Percentiles rank a stretch among this genome's conserved stretches.
Conservation (phyloP, 1,140 invertebrate genomes). For the Chironomus striatipennis region DNA sequence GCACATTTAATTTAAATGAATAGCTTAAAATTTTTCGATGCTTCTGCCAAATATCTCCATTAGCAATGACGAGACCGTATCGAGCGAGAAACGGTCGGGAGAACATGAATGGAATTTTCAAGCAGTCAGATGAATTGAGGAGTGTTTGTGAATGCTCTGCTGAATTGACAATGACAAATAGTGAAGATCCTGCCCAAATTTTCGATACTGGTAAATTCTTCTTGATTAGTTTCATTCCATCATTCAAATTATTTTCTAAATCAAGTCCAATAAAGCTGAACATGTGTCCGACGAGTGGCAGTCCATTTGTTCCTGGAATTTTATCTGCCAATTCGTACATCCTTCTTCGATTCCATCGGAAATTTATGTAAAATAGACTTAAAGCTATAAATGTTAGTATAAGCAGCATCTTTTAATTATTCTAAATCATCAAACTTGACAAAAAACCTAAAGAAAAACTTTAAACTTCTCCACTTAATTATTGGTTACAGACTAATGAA, state of each 20-base stretch:
- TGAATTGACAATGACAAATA: neutral
- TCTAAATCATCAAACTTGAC: neutral
- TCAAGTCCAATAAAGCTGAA: neutral
- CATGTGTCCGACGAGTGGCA: neutral
- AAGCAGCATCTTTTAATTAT: neutral
- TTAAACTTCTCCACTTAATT: too few relatives aligned
- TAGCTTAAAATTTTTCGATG: conserved; percentile 11
- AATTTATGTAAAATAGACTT: neutral
- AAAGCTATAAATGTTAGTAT: neutral
- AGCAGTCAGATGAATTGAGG: neutral
- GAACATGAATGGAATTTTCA: neutral
- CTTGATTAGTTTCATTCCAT: neutral
- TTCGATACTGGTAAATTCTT: neutral
- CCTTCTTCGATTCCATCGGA: neutral
- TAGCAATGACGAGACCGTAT: neutral
- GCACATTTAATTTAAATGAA: conserved; percentile 19
- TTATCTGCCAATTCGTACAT: neutral
- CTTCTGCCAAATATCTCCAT: conserved; percentile 14
- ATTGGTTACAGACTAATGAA: too few relatives aligned
- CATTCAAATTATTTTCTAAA: neutral
- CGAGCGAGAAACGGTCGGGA: neutral
- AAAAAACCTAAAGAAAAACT: too few relatives aligned
- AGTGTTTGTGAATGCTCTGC: neutral
- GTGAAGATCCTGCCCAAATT: neutral
- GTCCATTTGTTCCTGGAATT: neutral